phyloP scores from a whole-genome alignment of 1,140 invertebrate genomes.

The Monomorium pharaonis region DNA sequence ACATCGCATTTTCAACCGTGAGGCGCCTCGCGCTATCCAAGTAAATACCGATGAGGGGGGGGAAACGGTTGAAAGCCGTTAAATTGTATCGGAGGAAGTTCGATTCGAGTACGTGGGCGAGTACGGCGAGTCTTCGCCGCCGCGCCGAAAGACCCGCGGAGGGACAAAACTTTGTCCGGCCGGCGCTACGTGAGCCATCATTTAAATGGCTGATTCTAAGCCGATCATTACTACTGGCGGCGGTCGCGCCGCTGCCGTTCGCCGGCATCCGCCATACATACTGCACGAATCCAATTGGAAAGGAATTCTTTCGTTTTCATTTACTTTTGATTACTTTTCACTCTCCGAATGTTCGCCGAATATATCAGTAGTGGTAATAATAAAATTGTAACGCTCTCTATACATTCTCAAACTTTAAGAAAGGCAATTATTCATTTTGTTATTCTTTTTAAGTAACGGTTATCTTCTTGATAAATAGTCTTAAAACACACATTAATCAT shows the following conservation, averaged over 20 bases:
- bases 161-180: constrained; percentile 74
- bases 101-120: constrained; percentile 64
- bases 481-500: too few species aligned
- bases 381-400: neutral
- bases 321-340: too few species aligned
- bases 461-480: too few species aligned
- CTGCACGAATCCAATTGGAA: constrained; percentile 52
- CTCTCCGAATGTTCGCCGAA: neutral
- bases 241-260: constrained; percentile 21
- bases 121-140: constrained; percentile 14
- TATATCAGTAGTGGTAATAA: neutral
- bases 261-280: constrained; percentile 4
- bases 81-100: constrained; percentile 77
- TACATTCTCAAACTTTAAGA: too few species aligned
- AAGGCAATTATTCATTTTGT: too few species aligned
- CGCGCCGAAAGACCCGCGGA: constrained; percentile 20
- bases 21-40: constrained; percentile 43
- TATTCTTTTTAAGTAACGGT: too few species aligned
- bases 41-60: constrained; percentile 74
- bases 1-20: constrained; percentile 51
- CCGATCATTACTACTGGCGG: constrained; percentile 48
- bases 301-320: constrained; percentile 45
- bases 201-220: constrained; percentile 80
- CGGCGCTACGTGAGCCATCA: constrained; percentile 77
- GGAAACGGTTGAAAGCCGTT: constrained; percentile 70